Evolutionary conservation across 2,113 vertebrate genomes (phyloP), one percentile per base, ranked within the genome.

Genomic region (Mugil cephalus): DNA sequence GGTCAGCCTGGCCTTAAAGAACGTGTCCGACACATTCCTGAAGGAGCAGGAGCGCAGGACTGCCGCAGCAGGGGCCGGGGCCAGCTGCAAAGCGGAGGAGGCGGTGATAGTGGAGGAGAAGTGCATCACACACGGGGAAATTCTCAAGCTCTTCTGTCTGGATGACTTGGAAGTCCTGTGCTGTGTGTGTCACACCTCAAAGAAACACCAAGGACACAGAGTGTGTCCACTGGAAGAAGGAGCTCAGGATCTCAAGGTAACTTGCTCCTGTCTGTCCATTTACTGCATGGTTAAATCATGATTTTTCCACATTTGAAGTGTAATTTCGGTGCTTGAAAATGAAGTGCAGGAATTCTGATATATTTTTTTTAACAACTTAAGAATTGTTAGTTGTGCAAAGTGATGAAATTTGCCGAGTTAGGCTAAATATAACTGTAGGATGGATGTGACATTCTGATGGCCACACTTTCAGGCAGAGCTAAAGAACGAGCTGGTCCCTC

Each of bases 141-240:
- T 83, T 9, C 79, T 93, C 42, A 94, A 94, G 73, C 91, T 95
- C 51, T 95, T 93, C 89, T 95, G 94, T 67, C 80, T 88, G 53
- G 79, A 93, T 21, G 94, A 95, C 46, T 76, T 79, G 15, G 93
- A 94, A 67, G 88, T 85, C 35, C 84, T 95, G 55, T 95, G 94
- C 80, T 93, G 92, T 38, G 89, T 95, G 52, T 95, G 94, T 82
- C 93, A 94, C 69, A 92, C 91, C 0, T 94, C 94, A 43, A 94
- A 90, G 78, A 94, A 92, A 69, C 94, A 95, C 55, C 87, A 88
- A 12, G 93, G 92, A 13, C 94, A 95, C 65, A 4, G 53, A n/a
- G 79, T 95, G 38, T 92, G 91, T 70, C 94, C 94, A 0, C 13
- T 94, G 53, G 93, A 94, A 0, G 94, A 95, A 77, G 94, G 90